phyloP scores from a whole-genome alignment of 2,888 invertebrate species.

The Ophioninae sp. region DNA sequence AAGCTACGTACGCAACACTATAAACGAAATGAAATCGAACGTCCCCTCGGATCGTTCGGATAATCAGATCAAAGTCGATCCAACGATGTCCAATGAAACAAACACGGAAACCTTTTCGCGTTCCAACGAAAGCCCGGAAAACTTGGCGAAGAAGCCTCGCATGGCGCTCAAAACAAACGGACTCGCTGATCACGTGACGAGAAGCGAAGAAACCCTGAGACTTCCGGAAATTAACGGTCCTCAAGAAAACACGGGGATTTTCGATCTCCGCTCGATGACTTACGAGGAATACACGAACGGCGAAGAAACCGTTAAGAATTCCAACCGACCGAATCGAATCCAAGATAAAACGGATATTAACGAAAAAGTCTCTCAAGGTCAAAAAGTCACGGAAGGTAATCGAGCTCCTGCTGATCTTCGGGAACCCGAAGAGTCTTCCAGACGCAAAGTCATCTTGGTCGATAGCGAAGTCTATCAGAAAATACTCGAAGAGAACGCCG shows the following conservation, averaged over 20 bases:
- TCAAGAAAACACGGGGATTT: slow-evolving; percentile 64
- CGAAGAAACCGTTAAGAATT: slow-evolving; percentile 36
- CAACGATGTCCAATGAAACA: slow-evolving; percentile 10
- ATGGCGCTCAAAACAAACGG: slow-evolving; percentile 69
- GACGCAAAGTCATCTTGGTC: not conserved
- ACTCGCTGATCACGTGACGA: slow-evolving; percentile 61
- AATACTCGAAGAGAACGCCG: slow-evolving; percentile 56
- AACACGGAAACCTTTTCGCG: slow-evolving; percentile 7
- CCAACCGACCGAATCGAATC: slow-evolving; percentile 29
- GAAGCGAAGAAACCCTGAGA: slow-evolving; percentile 52
- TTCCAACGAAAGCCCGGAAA: slow-evolving; percentile 10
- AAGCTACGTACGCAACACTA: slow-evolving; percentile 70
- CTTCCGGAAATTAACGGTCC: slow-evolving; percentile 67
- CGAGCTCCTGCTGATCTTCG: slow-evolving; percentile 5
- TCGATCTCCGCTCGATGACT: slow-evolving; percentile 69
- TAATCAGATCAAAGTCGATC: not conserved
- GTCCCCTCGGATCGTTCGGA: slow-evolving; percentile 17
- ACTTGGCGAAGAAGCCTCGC: slow-evolving; percentile 2
- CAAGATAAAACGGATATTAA: slow-evolving; percentile 58
- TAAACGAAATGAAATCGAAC: slow-evolving; percentile 71
- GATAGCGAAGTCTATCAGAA: slow-evolving; percentile 43
- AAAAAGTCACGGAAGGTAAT: too few relatives aligned
- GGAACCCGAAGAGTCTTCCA: not conserved
- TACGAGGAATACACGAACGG: slow-evolving; percentile 77
- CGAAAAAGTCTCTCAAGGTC: too few relatives aligned